Percentiles rank a stretch among this genome's conserved stretches.
These are phyloP conservation scores for Drosophila lutescens DNA, from an alignment of 2,888 invertebrate species.

Conservation along the genomic window DNA sequence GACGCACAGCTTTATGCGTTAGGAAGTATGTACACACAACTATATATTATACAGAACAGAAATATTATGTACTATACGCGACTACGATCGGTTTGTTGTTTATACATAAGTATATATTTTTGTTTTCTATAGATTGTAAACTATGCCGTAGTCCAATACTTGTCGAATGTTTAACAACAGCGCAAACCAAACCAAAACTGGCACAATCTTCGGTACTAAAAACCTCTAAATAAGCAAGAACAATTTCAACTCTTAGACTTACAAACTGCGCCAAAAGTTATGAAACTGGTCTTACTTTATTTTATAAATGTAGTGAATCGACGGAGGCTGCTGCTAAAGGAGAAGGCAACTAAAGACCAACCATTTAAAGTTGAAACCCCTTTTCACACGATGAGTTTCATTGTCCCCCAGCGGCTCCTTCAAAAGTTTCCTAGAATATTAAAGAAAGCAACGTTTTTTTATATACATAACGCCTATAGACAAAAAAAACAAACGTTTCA, in stretches of 20 bases:
- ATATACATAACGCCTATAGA: conserved; percentile 44
- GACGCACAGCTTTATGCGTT: conserved; percentile 74
- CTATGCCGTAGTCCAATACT: conserved; percentile 71
- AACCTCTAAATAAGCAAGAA: conserved; percentile 43
- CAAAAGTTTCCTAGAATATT: conserved; percentile 26
- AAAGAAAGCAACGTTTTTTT: conserved; percentile 41
- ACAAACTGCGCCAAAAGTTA: conserved; percentile 70
- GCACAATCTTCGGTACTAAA: conserved; percentile 65
- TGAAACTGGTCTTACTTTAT: conserved; percentile 51
- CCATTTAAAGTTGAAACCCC: conserved; percentile 10
- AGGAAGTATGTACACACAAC: conserved; percentile 45
- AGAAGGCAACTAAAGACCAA: conserved; percentile 33
- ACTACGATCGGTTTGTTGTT: conserved; percentile 54
- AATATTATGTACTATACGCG: conserved; percentile 53
- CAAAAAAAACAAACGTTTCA: conserved; percentile 56
- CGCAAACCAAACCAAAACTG: conserved; percentile 47
- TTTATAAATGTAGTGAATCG: conserved; percentile 15
- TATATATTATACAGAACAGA: conserved; percentile 41
- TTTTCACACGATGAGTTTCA: conserved; percentile 10
- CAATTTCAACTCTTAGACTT: conserved; percentile 75
- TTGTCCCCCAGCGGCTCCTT: conserved; percentile 9
- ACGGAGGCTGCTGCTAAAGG: conserved; percentile 4
- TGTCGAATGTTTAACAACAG: conserved; percentile 73
- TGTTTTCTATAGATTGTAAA: conserved; percentile 59
- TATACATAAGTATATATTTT: conserved; percentile 28